These are phyloP conservation scores for Eubasilissa splendida DNA, from an alignment of 2,888 invertebrate genomes.

Conservation along the genomic window DNA sequence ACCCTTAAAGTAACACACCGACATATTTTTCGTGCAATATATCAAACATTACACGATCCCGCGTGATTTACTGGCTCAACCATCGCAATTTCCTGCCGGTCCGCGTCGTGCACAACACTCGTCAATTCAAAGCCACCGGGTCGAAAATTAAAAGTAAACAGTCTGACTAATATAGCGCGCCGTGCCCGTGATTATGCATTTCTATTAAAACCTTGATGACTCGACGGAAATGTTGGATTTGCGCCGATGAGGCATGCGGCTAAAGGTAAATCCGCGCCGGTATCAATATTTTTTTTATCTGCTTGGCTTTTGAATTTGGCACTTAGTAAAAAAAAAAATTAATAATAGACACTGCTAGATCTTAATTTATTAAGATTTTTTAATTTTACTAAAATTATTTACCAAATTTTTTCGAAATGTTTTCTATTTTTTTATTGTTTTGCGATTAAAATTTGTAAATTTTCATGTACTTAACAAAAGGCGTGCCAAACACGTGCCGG, in stretches of 20 bases:
- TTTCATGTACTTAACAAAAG: too few species aligned
- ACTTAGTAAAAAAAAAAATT: slow-evolving; percentile 20
- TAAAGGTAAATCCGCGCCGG: slow-evolving; percentile 54
- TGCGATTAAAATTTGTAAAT: too few species aligned
- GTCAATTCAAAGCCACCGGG: slow-evolving; percentile 18
- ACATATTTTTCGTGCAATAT: slow-evolving; percentile 58
- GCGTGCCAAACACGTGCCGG: too few species aligned
- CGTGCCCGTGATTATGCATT: background rate
- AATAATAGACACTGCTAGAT: too few species aligned
- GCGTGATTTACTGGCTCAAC: slow-evolving; percentile 57
- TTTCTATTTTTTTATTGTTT: too few species aligned
- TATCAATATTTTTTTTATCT: slow-evolving; percentile 46
- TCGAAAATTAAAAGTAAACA: slow-evolving; percentile 17
- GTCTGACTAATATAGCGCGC: background rate
- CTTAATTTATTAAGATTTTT: too few species aligned
- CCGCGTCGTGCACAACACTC: slow-evolving; percentile 6
- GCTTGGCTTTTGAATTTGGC: slow-evolving; percentile 29
- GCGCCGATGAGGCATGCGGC: slow-evolving; percentile 33
- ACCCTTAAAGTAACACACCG: slow-evolving; percentile 50
- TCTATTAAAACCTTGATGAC: background rate
- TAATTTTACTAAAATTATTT: too few species aligned
- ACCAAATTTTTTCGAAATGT: too few species aligned
- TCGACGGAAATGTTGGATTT: slow-evolving; percentile 10
- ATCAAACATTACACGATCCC: slow-evolving; percentile 57
- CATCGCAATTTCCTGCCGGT: slow-evolving; percentile 54